Evolutionary conservation across 2,888 invertebrate genomes (phyloP), one percentile per base, ranked within the genome.

Genomic region (Drosophila paramelanica): DNA sequence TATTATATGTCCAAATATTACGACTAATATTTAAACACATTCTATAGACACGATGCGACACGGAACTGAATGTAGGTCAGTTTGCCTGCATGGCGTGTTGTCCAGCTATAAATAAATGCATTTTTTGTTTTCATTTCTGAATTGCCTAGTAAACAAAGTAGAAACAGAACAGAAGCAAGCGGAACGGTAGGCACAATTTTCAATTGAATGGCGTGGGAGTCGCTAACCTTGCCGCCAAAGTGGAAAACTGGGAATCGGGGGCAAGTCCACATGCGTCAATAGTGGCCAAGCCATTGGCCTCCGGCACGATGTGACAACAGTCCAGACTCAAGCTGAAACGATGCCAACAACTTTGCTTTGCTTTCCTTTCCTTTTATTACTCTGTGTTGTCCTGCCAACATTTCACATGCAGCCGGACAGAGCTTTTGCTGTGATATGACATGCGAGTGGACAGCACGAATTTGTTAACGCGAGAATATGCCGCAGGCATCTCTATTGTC

Each of bases 51-150:
- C 47, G 69, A 25, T 55, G n/a, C 51, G 49, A 76, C 45, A 58
- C 76, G 73, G 75, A 72, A 77, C 73, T 71, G 55, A 78, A 83
- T 87, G 81, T 77, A 81, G 81, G 87, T 84, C 84, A 71, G 70
- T 69, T 81, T 62, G 77, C 23, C 43, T 73, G 77, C 62, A 77
- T 55, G 59, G 65, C 65, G 46, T 68, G 59, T 66, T 72, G 72
- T 75, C 79, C 77, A 65, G 81, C 78, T 79, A 79, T 71, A 79
- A 79, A 79, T 79, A 79, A 76, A 72, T 87, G 74, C 70, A 69
- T 61, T 81, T 77, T 43, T 36, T 69, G 78, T 66, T 73, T 73
- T 81, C 70, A 62, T 67, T 72, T 73, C 70, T 47, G 68, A 65
- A 84, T 74, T 72, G 87, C 71, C 82, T 77, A 64, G 79, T 73